phyloP scores from a whole-genome alignment of 2,888 invertebrate species.

The Rambutsinella grinnellia region DNA sequence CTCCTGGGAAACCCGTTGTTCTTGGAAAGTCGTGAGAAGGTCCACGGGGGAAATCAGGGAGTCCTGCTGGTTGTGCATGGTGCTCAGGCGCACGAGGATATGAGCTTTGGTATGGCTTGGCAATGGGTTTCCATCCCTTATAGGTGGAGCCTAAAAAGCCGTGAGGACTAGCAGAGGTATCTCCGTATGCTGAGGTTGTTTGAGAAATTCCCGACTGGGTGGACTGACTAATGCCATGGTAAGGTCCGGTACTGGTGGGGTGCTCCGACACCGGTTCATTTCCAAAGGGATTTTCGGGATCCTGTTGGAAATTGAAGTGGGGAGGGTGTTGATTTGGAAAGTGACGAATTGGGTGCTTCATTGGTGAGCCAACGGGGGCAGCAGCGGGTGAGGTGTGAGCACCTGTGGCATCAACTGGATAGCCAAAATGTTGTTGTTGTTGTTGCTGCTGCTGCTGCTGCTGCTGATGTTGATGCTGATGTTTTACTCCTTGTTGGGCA shows the following conservation, averaged over 20 bases:
- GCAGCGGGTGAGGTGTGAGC: slow-evolving; percentile 27
- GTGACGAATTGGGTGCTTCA: slow-evolving; percentile 25
- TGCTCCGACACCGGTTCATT: slow-evolving; percentile 28
- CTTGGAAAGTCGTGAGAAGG: neutral
- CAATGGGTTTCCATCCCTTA: slow-evolving; percentile 66
- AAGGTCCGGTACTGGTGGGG: slow-evolving; percentile 20
- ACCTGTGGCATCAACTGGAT: slow-evolving; percentile 19
- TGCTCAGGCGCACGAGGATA: slow-evolving; percentile 43
- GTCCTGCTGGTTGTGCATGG: slow-evolving; percentile 1
- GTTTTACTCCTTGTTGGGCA: neutral
- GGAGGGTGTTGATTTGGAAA: neutral
- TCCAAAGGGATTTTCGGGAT: slow-evolving; percentile 39
- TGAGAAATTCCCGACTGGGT: slow-evolving; percentile 12
- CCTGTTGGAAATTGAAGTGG: slow-evolving; percentile 42
- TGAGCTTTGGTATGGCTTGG: slow-evolving; percentile 58
- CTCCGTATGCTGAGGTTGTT: slow-evolving; percentile 31
- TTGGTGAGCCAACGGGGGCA: slow-evolving; percentile 7
- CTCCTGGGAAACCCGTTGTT: neutral
- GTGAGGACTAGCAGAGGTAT: slow-evolving; percentile 48
- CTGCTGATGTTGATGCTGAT: slow-evolving; percentile 5
- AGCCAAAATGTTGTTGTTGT: slow-evolving; percentile 14
- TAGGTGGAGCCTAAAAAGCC: slow-evolving; percentile 63
- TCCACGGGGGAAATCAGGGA: neutral
- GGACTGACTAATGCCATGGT: slow-evolving; percentile 5
- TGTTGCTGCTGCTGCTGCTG: slow-evolving; percentile 24